Evolutionary conservation across 2,888 invertebrate species (phyloP).

Genomic region (Hemistola chrysoprasaria): DNA sequence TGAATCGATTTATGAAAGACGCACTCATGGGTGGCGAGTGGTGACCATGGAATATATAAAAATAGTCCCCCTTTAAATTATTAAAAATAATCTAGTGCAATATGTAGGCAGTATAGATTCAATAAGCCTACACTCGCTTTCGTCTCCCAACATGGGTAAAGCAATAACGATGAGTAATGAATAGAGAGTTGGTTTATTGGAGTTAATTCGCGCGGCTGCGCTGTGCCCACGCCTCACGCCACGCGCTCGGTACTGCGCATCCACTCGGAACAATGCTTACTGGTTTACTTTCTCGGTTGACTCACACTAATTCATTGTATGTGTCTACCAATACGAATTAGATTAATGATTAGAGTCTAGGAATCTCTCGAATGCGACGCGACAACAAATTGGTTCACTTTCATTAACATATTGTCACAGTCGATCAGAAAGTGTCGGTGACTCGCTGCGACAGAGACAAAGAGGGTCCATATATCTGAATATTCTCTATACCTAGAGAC

Average conservation of each 20-base stretch:
- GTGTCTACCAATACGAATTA: slow-evolving; percentile 69
- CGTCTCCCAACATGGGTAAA: slow-evolving; percentile 75
- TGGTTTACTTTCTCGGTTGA: slow-evolving; percentile 82
- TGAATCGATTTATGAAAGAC: slow-evolving; percentile 55
- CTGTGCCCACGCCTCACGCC: slow-evolving; percentile 67
- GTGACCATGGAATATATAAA: slow-evolving; percentile 53
- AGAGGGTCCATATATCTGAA: slow-evolving; percentile 8
- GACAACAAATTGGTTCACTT: slow-evolving; percentile 46
- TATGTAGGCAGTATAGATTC: slow-evolving; percentile 41
- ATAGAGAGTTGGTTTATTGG: slow-evolving; percentile 80
- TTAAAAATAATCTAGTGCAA: slow-evolving; percentile 47
- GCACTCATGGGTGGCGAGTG: slow-evolving; percentile 52
- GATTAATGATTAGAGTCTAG: slow-evolving; percentile 65
- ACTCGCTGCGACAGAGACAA: slow-evolving; percentile 9
- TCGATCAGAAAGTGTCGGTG: slow-evolving; percentile 10
- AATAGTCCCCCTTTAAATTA: slow-evolving; percentile 49
- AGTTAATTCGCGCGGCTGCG: slow-evolving; percentile 71
- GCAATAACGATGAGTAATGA: slow-evolving; percentile 81
- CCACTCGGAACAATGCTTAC: slow-evolving; percentile 80
- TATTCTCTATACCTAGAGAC: slow-evolving; percentile 23
- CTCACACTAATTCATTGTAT: slow-evolving; percentile 76
- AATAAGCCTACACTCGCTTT: slow-evolving; percentile 75
- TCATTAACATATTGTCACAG: slow-evolving; percentile 37
- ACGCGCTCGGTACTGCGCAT: slow-evolving; percentile 71
- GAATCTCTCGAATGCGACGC: slow-evolving; percentile 49